phyloP scores from a whole-genome alignment of 2,888 invertebrate genomes.

The Lochmaea capreae region DNA sequence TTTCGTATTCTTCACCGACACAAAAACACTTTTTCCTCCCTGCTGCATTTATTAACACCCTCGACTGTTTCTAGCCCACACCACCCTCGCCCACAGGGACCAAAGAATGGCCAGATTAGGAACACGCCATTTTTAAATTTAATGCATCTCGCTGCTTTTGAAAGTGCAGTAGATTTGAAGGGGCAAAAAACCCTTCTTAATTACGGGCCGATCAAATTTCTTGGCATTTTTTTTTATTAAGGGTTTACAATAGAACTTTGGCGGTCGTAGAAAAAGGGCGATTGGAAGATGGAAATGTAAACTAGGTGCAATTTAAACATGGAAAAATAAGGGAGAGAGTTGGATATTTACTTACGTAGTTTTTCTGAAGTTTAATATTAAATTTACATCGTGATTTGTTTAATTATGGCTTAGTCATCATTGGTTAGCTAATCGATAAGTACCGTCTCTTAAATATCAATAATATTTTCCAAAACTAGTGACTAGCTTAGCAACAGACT shows the following conservation, averaged over 20 bases:
- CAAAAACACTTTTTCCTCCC: slow-evolving; percentile 46
- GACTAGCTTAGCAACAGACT: too few species aligned
- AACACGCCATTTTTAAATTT: slow-evolving; percentile 51
- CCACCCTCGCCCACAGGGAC: slow-evolving; percentile 49
- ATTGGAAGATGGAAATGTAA: slow-evolving; percentile 15
- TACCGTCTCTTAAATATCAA: too few species aligned
- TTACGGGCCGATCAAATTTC: slow-evolving; percentile 39
- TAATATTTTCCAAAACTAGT: too few species aligned
- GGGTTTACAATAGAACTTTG: slow-evolving; percentile 17
- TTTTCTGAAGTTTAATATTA: too few species aligned
- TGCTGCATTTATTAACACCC: slow-evolving; percentile 49
- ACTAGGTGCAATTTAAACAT: slow-evolving; percentile 14
- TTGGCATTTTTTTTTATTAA: slow-evolving; percentile 30
- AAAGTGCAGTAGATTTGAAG: slow-evolving; percentile 29
- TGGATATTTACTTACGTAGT: neutral
- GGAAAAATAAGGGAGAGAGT: neutral
- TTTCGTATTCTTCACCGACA: slow-evolving; percentile 23
- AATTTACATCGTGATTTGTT: too few species aligned
- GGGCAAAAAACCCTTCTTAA: slow-evolving; percentile 32
- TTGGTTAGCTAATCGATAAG: too few species aligned
- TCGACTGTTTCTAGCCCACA: slow-evolving; percentile 40
- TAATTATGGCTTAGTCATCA: too few species aligned
- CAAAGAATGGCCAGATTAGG: slow-evolving; percentile 51
- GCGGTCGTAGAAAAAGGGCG: slow-evolving; percentile 28
- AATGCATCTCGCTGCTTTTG: slow-evolving; percentile 40